Conservation (phyloP, 2,888 invertebrate genomes). For the Sisyra terminalis region DNA sequence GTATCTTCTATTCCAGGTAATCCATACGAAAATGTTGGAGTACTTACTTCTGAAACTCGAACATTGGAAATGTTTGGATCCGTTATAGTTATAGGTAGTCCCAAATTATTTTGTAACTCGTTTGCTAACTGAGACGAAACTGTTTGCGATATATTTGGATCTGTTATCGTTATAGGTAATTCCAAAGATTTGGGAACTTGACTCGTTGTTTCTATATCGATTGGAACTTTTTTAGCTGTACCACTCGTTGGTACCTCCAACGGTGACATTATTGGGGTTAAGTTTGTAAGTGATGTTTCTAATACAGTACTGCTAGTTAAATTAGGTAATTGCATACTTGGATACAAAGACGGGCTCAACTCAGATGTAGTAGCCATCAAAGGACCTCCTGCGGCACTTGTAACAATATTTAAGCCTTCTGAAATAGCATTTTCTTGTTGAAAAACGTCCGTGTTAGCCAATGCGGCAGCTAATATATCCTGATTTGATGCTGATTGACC, state of each 20-base stretch:
- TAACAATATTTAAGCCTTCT: conserved; percentile 20
- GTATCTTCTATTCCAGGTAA: conserved; percentile 22
- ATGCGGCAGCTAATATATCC: conserved; percentile 57
- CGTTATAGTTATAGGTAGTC: conserved; percentile 53
- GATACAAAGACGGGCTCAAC: conserved; percentile 39
- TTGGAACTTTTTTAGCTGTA: conserved; percentile 24
- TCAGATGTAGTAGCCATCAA: conserved; percentile 29
- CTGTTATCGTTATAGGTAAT: conserved; percentile 59
- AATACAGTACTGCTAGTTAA: conserved; percentile 42
- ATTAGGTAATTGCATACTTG: conserved; percentile 32
- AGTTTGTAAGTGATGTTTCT: conserved; percentile 57
- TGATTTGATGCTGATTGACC: conserved; percentile 29
- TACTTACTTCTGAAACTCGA: conserved; percentile 18
- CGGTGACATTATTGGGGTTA: conserved; percentile 70
- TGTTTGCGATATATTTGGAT: conserved; percentile 50
- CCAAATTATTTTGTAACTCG: conserved; percentile 28
- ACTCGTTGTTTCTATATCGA: conserved; percentile 22
- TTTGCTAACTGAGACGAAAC: conserved; percentile 22
- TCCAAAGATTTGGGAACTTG: conserved; percentile 51
- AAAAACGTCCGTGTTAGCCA: conserved; percentile 59
- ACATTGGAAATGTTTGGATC: conserved; percentile 43
- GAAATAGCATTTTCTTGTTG: conserved; percentile 31
- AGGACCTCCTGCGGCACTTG: conserved; percentile 24
- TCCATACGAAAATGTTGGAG: conserved; percentile 23
- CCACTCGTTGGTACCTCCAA: conserved; percentile 48